These are phyloP conservation scores for Dioctria linearis DNA, from an alignment of 2,888 invertebrate genomes.

Conservation along the genomic window DNA sequence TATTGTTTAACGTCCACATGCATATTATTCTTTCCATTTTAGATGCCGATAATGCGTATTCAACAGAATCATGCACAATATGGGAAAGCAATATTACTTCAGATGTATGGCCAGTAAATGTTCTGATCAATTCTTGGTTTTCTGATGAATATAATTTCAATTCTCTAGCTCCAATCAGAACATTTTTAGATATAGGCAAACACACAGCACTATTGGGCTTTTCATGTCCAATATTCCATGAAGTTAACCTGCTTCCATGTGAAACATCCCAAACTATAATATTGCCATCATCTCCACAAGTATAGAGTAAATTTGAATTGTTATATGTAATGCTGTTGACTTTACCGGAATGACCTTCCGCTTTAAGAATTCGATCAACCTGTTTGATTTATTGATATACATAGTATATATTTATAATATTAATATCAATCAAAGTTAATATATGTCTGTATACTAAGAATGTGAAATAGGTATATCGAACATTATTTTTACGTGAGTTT, in stretches of 20 bases:
- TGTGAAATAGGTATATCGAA: too few relatives aligned
- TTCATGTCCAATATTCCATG: constrained; percentile 76
- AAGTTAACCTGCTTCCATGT: constrained; percentile 70
- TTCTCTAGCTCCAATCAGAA: constrained; percentile 67
- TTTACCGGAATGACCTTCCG: constrained; percentile 71
- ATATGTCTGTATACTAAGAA: too few relatives aligned
- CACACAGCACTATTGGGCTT: constrained; percentile 71
- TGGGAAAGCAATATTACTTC: constrained; percentile 73
- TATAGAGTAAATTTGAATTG: constrained; percentile 71
- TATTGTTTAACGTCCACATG: constrained; percentile 67
- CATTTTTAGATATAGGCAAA: constrained; percentile 64
- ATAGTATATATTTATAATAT: too few relatives aligned
- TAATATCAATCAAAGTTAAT: too few relatives aligned
- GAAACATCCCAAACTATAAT: constrained; percentile 73
- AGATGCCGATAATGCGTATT: constrained; percentile 68
- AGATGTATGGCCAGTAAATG: constrained; percentile 78
- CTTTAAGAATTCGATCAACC: constrained; percentile 66
- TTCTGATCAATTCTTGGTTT: constrained; percentile 75
- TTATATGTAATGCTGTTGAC: constrained; percentile 75
- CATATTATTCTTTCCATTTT: constrained; percentile 69
- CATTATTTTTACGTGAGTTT: too few relatives aligned
- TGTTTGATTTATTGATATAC: constrained; percentile 55
- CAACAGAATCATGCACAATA: constrained; percentile 61
- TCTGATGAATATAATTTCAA: constrained; percentile 75
- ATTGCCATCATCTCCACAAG: constrained; percentile 75